Percentiles rank a stretch among this genome's conserved stretches.
These are phyloP conservation scores for Anguilla marmorata DNA, from an alignment of 2,797 vertebrate genomes.

Conservation along the genomic window DNA sequence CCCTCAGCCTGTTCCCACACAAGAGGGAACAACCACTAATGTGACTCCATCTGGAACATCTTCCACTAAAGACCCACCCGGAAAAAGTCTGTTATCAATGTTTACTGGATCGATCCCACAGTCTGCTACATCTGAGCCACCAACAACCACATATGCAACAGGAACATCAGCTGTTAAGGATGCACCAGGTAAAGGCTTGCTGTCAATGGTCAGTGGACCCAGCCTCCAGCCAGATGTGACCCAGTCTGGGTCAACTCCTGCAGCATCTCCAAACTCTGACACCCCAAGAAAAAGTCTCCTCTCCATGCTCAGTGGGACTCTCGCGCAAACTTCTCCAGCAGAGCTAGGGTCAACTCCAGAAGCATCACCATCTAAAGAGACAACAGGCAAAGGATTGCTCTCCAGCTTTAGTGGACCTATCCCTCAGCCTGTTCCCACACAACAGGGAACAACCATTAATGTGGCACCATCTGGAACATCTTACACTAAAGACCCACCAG, in stretches of 20 bases:
- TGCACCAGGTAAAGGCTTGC: slow-evolving; percentile 9
- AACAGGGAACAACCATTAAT: slow-evolving; percentile 38
- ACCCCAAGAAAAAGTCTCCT: slow-evolving; percentile 21
- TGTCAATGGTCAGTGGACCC: neutral
- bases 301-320: slow-evolving; percentile 8
- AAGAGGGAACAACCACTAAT: slow-evolving; percentile 39
- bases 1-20: slow-evolving; percentile 18
- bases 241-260: neutral
- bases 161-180: slow-evolving; percentile 10
- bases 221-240: neutral
- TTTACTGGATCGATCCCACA: slow-evolving; percentile 35
- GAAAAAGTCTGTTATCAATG: slow-evolving; percentile 16
- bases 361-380: neutral
- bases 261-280: slow-evolving; percentile 16
- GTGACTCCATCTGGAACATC: slow-evolving; percentile 1
- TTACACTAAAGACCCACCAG: neutral
- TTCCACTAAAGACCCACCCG: neutral
- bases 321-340: neutral
- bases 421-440: slow-evolving; percentile 17
- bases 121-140: slow-evolving; percentile 9
- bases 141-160: neutral
- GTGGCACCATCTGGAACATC: neutral
- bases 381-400: slow-evolving; percentile 42
- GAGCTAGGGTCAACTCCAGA: neutral
- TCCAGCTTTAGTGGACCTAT: slow-evolving; percentile 56